Base-by-base conservation (phyloP, 2,888 invertebrate genomes). In the Ephialtes manifestator region DNA sequence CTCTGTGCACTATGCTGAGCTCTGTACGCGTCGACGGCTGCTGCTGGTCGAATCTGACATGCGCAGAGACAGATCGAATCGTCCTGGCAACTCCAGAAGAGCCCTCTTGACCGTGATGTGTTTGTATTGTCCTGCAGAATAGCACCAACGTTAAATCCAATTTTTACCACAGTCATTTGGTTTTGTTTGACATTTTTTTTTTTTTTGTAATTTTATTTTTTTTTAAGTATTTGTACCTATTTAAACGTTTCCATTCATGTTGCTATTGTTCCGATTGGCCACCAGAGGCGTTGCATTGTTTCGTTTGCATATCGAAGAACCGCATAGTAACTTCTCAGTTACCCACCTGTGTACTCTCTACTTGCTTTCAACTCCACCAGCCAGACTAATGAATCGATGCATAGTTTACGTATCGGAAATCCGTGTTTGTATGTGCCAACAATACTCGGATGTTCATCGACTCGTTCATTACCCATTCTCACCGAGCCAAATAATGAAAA, bases 41-140 rank as follows among this genome's bases (percentile, higher is more conserved):
- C 70, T 70, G 55, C 83, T 86, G 90, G 88, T 89, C 89, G 90
- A 89, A 90, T 75, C 83, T 87, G 90, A 90, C 90, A 89, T 91
- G 91, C 91, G 91, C 91, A 90, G 77, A 83, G 84, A 72, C 86
- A 81, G 85, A 87, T 89, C 67, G 86, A 83, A 89, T 91, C 86
- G 87, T 88, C 89, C 87, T 91, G 88, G 90, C 79, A 90, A 91
- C 90, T 85, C 85, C 53, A 76, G 83, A 83, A 71, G 51, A 58
- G 65, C n/a, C 60, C 71, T 75, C 65, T 60, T 55, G 55, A 74
- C 35, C 53, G 60, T 72, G 51, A 68, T 77, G 58, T 60, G 60
- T 68, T 76, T 72, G 20, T 65, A 68, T 70, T 63, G 48, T 13
- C 13, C 39, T 20, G 4, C 15, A n/a, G 11, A n/a, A 35, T 8